These are phyloP conservation scores for Phenacoccus solenopsis DNA, from an alignment of 1,140 invertebrate species.

Conservation along the genomic window DNA sequence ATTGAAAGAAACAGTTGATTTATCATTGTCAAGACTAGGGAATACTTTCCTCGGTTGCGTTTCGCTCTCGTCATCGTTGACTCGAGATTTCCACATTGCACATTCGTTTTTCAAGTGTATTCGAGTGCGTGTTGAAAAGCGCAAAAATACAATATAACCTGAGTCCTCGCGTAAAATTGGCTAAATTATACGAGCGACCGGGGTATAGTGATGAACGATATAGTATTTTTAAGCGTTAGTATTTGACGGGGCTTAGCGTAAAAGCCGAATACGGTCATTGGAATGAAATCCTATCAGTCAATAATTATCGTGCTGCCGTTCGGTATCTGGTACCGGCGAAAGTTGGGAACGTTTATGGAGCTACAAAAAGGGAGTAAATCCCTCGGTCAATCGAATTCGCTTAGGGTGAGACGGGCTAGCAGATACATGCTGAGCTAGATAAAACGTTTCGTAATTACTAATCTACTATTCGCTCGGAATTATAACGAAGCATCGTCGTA, in stretches of 20 bases:
- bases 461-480: conserved; percentile 16
- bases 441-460: conserved; percentile 16
- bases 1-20: conserved; percentile 13
- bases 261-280: too few relatives aligned
- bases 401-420: background rate
- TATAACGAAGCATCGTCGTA: conserved; percentile 8
- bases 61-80: too few relatives aligned
- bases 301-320: background rate
- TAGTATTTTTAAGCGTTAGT: too few relatives aligned
- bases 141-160: too few relatives aligned
- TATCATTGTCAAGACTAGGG: conserved; percentile 7
- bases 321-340: background rate
- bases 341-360: background rate
- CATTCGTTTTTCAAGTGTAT: too few relatives aligned
- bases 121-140: too few relatives aligned
- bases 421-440: conserved; percentile 13
- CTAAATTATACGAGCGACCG: too few relatives aligned
- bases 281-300: background rate
- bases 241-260: too few relatives aligned
- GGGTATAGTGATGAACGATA: too few relatives aligned
- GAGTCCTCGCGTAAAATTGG: too few relatives aligned
- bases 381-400: conserved; percentile 7
- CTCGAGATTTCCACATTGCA: too few relatives aligned
- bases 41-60: too few relatives aligned
- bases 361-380: conserved; percentile 1